Evolutionary conservation across 2,113 vertebrate species (phyloP).

Genomic region (Pogonocichla stellata): DNA sequence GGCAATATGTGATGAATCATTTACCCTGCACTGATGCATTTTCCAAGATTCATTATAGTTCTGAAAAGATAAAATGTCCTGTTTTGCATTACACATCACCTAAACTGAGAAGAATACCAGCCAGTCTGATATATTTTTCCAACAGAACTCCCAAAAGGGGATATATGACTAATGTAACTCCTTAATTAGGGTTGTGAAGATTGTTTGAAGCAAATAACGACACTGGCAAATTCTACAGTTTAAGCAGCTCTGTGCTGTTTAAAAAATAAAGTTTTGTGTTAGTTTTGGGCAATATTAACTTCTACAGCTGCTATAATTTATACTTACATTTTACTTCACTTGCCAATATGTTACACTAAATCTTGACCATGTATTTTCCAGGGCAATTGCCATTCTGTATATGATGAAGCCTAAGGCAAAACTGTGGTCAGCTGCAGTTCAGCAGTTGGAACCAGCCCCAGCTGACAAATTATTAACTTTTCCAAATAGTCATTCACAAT

Average conservation of each 20-base stretch:
- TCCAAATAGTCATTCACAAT: neutral
- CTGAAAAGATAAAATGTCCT: neutral
- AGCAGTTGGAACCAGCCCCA: neutral
- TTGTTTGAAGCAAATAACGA: neutral
- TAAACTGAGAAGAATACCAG: neutral
- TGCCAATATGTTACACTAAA: neutral
- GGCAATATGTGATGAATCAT: neutral
- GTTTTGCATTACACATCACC: neutral
- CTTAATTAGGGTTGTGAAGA: neutral
- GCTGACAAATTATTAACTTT: neutral
- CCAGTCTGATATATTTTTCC: neutral
- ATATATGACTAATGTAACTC: neutral
- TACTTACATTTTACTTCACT: neutral
- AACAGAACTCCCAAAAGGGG: neutral
- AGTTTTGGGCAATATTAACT: neutral
- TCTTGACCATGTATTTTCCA: neutral
- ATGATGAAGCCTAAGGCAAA: neutral
- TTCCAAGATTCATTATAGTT: neutral
- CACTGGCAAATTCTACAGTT: neutral
- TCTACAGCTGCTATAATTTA: neutral
- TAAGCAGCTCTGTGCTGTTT: neutral
- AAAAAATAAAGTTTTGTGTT: neutral
- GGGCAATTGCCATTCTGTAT: neutral
- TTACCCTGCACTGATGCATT: neutral
- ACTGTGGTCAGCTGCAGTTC: rapidly evolving